Percentiles rank a stretch among this genome's conserved stretches.
Conservation (phyloP, 92 coral and sea anemone genomes). For the Porites cylindrica region DNA sequence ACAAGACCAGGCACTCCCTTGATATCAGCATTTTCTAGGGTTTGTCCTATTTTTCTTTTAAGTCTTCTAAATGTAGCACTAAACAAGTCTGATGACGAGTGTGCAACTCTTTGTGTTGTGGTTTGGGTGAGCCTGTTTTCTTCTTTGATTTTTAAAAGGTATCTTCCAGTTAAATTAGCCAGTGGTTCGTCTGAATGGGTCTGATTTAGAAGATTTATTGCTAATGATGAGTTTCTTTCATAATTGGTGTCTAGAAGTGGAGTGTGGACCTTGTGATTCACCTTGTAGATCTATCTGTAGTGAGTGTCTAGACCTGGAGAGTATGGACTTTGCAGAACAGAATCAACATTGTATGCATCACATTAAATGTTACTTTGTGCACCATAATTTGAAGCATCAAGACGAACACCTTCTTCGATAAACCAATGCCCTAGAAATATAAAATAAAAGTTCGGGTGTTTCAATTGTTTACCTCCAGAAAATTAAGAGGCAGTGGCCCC, state of each 20-base stretch:
- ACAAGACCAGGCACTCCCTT: slow-evolving; percentile 4
- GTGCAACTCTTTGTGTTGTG: not conserved
- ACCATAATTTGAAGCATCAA: not conserved
- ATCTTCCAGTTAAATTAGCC: not conserved
- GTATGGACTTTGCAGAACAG: no score
- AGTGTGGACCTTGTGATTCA: not conserved
- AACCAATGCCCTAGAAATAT: not conserved
- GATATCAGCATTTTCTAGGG: not conserved
- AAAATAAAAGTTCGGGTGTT: no score
- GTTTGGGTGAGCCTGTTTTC: not conserved
- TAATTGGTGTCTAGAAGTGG: not conserved
- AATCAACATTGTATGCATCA: not conserved
- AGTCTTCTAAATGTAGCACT: slow-evolving; percentile 11
- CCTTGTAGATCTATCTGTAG: not conserved
- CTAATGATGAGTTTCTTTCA: not conserved
- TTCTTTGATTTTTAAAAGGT: slow-evolving; percentile 3
- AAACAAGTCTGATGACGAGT: not conserved
- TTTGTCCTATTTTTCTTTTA: not conserved
- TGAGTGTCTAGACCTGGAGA: not conserved
- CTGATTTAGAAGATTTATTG: not conserved
- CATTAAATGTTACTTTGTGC: not conserved
- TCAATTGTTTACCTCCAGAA: no score
- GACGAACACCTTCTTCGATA: not conserved
- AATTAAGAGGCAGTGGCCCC: no score
- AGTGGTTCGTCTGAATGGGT: not conserved